phyloP scores from a whole-genome alignment of 2,888 invertebrate genomes.

The Tenthredo scrophulariae region DNA sequence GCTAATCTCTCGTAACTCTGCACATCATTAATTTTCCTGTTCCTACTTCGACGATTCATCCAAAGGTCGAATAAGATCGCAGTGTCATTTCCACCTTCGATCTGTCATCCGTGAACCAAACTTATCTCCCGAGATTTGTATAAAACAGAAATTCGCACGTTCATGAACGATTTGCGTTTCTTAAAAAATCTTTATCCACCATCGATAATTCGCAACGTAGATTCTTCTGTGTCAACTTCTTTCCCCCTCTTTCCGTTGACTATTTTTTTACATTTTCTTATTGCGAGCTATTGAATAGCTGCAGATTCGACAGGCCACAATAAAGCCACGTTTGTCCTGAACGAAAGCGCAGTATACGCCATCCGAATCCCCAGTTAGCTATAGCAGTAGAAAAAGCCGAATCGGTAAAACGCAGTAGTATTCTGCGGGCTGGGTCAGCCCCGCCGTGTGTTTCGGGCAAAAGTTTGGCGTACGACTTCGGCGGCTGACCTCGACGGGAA shows the following conservation, averaged over 20 bases:
- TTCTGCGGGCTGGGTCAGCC: slow-evolving; percentile 31
- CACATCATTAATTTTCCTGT: slow-evolving; percentile 20
- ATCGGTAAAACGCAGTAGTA: slow-evolving; percentile 7
- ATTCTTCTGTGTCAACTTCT: neutral
- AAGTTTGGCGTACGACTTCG: neutral
- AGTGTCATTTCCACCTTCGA: slow-evolving; percentile 30
- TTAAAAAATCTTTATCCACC: neutral
- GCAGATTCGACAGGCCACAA: neutral
- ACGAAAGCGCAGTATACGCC: neutral
- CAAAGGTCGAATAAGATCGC: neutral
- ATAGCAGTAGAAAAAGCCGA: slow-evolving; percentile 1
- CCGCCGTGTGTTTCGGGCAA: neutral
- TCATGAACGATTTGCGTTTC: neutral
- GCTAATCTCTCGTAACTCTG: slow-evolving; percentile 5
- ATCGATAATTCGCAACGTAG: slow-evolving; percentile 35
- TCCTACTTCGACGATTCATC: neutral
- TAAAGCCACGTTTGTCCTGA: neutral
- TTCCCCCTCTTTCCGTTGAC: neutral
- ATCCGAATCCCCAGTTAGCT: neutral
- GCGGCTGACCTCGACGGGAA: slow-evolving; percentile 32
- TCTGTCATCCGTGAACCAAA: slow-evolving; percentile 10
- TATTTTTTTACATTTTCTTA: neutral
- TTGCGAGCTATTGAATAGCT: neutral
- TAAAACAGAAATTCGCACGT: neutral
- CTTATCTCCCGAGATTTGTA: neutral